Conservation (phyloP, 1,140 invertebrate species). For the Lycorma delicatula region DNA sequence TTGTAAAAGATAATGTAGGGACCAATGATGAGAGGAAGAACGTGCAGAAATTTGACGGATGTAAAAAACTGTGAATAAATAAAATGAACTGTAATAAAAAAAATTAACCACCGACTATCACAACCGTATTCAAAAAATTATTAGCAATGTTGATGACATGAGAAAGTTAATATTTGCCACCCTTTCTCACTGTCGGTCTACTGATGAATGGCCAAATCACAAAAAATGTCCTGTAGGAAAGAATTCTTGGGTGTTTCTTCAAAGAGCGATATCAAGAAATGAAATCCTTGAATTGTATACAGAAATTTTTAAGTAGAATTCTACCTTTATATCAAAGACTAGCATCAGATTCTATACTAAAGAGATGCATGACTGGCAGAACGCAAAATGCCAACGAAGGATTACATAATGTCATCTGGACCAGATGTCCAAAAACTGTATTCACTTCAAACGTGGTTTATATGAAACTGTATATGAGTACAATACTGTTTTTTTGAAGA, state of each 20-base stretch:
- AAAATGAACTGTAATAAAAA: too few species aligned
- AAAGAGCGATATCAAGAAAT: slow-evolving; percentile 1
- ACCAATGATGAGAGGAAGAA: slow-evolving; percentile 14
- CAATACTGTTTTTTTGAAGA: slow-evolving; percentile 3
- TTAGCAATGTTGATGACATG: slow-evolving; percentile 9
- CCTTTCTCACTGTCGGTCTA: slow-evolving; percentile 7
- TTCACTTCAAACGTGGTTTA: slow-evolving; percentile 2
- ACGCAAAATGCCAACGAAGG: slow-evolving; percentile 2
- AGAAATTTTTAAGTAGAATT: slow-evolving; percentile 9
- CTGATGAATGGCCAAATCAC: slow-evolving; percentile 9
- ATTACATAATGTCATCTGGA: slow-evolving; percentile 1
- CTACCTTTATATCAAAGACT: not conserved
- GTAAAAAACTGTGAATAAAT: too few species aligned
- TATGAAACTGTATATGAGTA: slow-evolving; percentile 2
- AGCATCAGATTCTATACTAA: not conserved
- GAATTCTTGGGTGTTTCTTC: slow-evolving; percentile 14
- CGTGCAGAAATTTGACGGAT: slow-evolving; percentile 8
- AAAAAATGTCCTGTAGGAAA: slow-evolving; percentile 11
- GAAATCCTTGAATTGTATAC: too few species aligned
- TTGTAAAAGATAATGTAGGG: slow-evolving; percentile 14
- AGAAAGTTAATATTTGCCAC: slow-evolving; percentile 11
- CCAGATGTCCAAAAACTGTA: not conserved
- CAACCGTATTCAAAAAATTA: slow-evolving; percentile 11
- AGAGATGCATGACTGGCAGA: slow-evolving; percentile 1
- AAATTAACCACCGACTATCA: slow-evolving; percentile 16